These are phyloP conservation scores for Cecidostiba fungosa DNA, from an alignment of 2,888 invertebrate species.

Conservation along the genomic window DNA sequence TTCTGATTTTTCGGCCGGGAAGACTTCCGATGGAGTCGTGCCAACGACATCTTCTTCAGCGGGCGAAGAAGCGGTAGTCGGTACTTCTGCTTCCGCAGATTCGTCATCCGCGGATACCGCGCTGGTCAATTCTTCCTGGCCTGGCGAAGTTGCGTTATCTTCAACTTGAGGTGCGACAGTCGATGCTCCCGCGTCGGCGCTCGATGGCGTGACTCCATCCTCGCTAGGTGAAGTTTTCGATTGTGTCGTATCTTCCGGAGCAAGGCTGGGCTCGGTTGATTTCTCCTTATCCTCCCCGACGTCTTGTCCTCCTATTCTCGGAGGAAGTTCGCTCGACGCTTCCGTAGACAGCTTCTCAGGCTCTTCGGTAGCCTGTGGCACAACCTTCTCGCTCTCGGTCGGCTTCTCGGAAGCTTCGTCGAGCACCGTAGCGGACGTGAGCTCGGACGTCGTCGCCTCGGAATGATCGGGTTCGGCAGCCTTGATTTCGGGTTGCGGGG, in stretches of 20 bases:
- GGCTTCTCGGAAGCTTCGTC: conserved; percentile 44
- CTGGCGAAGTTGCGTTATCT: conserved; percentile 51
- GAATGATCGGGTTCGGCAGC: conserved; percentile 49
- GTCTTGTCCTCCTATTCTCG: not conserved
- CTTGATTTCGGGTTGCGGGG: conserved; percentile 59
- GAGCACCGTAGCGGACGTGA: conserved; percentile 11
- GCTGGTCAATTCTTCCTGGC: conserved; percentile 18
- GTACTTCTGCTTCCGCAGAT: conserved; percentile 40
- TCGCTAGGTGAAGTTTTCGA: not conserved
- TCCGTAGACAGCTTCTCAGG: conserved; percentile 26
- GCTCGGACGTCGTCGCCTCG: conserved; percentile 6
- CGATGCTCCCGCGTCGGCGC: conserved; percentile 39
- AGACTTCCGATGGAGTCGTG: conserved; percentile 49
- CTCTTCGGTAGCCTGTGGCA: conserved; percentile 24
- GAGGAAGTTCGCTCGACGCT: not conserved
- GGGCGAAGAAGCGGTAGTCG: conserved; percentile 31
- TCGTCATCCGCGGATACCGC: conserved; percentile 23
- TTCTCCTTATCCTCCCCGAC: conserved; percentile 50
- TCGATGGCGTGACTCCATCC: not conserved
- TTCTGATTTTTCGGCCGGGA: conserved; percentile 40
- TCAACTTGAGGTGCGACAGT: conserved; percentile 25
- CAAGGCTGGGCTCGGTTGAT: conserved; percentile 40
- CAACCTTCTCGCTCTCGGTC: conserved; percentile 49
- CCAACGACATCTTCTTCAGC: conserved; percentile 59
- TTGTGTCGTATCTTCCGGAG: not conserved